Conservation (phyloP, 2,113 vertebrate species). For the Chloebia gouldiae region DNA sequence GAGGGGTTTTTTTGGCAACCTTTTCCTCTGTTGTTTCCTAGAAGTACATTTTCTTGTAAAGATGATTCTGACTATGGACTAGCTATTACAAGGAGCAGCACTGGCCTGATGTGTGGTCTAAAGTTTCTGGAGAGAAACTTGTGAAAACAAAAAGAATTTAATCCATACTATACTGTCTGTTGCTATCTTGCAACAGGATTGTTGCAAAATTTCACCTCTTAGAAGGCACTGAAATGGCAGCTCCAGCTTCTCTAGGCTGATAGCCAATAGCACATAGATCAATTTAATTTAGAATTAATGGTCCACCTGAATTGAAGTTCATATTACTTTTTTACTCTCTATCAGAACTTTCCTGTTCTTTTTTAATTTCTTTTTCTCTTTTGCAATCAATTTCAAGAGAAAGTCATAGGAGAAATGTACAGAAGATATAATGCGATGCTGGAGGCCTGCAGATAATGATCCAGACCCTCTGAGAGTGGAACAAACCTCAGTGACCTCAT, state of each 20-base stretch:
- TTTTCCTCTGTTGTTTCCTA: background rate
- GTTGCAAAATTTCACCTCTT: background rate
- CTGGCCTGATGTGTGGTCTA: background rate
- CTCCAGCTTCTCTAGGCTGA: background rate
- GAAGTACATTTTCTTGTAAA: background rate
- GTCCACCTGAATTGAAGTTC: background rate
- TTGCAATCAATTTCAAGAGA: background rate
- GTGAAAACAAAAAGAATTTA: background rate
- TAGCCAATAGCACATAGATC: background rate
- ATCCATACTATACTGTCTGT: background rate
- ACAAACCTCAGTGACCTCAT: background rate
- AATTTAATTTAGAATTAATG: background rate
- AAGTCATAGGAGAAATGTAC: background rate
- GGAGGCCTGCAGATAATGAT: background rate
- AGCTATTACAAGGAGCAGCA: background rate
- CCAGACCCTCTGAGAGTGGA: background rate
- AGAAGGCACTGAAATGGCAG: background rate
- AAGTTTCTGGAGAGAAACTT: background rate
- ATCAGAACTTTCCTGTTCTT: background rate
- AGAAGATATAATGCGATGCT: background rate
- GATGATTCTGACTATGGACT: background rate
- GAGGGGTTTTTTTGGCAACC: background rate
- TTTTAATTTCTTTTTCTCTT: background rate
- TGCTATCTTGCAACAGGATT: background rate
- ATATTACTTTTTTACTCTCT: background rate